Percentiles rank a stretch among this genome's conserved stretches.
Conservation (phyloP, 2,888 invertebrate genomes). For the Agrochola litura region DNA sequence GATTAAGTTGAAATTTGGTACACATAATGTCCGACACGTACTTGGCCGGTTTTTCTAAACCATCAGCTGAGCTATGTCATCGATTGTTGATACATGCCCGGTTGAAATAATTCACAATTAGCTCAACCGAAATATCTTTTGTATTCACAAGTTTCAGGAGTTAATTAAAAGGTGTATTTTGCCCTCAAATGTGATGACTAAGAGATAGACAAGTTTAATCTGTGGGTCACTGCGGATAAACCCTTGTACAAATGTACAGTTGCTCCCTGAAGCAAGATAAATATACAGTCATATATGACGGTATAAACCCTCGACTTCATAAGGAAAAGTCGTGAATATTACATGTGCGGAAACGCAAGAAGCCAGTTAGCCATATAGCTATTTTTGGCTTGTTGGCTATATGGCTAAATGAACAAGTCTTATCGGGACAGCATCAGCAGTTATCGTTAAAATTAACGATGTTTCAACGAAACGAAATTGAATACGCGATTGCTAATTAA, state of each 20-base stretch:
- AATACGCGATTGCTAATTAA: slow-evolving; percentile 65
- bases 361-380: slow-evolving; percentile 24
- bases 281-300: slow-evolving; percentile 18
- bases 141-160: background rate
- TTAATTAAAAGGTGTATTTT: slow-evolving; percentile 28
- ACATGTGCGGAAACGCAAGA: slow-evolving; percentile 30
- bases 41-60: too few species aligned
- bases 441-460: slow-evolving; percentile 72
- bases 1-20: too few species aligned
- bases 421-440: slow-evolving; percentile 37
- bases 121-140: background rate
- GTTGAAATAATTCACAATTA: background rate
- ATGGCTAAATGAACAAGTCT: slow-evolving; percentile 3
- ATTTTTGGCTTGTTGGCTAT: slow-evolving; percentile 5
- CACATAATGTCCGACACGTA: too few species aligned
- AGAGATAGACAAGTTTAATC: slow-evolving; percentile 44
- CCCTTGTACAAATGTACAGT: slow-evolving; percentile 23
- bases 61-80: too few species aligned
- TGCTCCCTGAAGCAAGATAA: slow-evolving; percentile 22
- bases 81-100: too few species aligned
- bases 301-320: slow-evolving; percentile 13
- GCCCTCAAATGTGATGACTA: slow-evolving; percentile 16
- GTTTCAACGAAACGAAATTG: slow-evolving; percentile 53
- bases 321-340: slow-evolving; percentile 56
- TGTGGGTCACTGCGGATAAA: slow-evolving; percentile 48